These are phyloP conservation scores for Triplophysa yarkandensis DNA, from an alignment of 2,797 vertebrate genomes.

Conservation along the genomic window DNA sequence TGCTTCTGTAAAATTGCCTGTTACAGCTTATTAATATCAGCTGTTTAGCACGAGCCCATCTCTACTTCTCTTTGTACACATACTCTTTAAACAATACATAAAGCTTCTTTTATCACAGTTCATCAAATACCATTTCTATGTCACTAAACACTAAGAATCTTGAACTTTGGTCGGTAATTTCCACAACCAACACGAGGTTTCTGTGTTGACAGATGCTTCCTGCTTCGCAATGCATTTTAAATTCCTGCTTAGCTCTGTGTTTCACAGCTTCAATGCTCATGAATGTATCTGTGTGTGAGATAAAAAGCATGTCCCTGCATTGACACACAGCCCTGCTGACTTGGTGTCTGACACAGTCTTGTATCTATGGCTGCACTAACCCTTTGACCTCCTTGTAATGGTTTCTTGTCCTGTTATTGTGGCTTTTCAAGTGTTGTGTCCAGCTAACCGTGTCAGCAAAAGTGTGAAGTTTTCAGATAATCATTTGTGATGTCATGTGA, in stretches of 20 bases:
- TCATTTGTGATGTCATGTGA: constrained; percentile 49
- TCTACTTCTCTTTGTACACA: background rate
- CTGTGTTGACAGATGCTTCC: constrained; percentile 32
- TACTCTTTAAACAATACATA: background rate
- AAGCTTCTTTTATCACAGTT: background rate
- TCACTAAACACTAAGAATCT: constrained; percentile 4
- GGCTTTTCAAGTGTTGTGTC: constrained; percentile 57
- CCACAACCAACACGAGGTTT: constrained; percentile 12
- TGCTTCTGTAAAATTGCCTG: constrained; percentile 11
- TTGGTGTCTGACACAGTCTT: constrained; percentile 54
- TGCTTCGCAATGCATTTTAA: constrained; percentile 4
- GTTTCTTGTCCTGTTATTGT: constrained; percentile 37
- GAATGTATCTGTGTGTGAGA: constrained; percentile 6
- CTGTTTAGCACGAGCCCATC: background rate
- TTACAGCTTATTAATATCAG: background rate
- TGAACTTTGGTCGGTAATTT: constrained; percentile 25
- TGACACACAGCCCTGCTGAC: constrained; percentile 48
- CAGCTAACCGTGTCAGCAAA: constrained; percentile 61
- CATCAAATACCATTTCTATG: too few species aligned
- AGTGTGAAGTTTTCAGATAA: constrained; percentile 63
- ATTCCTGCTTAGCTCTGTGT: constrained; percentile 29
- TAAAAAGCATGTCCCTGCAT: constrained; percentile 34
- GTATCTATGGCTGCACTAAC: constrained; percentile 1
- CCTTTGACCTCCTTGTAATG: constrained; percentile 25
- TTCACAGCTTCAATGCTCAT: constrained; percentile 2